Percentiles rank a stretch among this genome's conserved stretches.
Evolutionary conservation across 1,140 invertebrate genomes (phyloP).

Genomic region (Anthonomus grandis): DNA sequence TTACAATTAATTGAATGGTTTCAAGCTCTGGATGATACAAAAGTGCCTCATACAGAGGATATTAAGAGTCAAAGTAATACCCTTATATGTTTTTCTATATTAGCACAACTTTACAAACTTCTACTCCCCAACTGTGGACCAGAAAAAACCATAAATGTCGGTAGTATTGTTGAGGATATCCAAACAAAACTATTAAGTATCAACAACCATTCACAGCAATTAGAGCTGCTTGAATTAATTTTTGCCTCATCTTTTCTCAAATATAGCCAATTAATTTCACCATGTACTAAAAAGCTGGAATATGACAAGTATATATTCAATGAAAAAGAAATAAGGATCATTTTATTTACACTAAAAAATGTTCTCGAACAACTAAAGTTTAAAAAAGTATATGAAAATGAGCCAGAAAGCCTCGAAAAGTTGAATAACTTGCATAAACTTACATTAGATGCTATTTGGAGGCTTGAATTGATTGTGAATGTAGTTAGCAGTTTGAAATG

Average conservation of each 20-base stretch:
- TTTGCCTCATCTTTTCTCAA: slow-evolving; percentile 40
- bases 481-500: slow-evolving; percentile 25
- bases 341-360: slow-evolving; percentile 37
- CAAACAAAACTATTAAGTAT: slow-evolving; percentile 30
- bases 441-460: slow-evolving; percentile 42
- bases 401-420: slow-evolving; percentile 28
- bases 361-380: slow-evolving; percentile 35
- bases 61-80: slow-evolving; percentile 18
- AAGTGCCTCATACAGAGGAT: slow-evolving; percentile 22
- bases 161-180: slow-evolving; percentile 26
- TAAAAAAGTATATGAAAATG: slow-evolving; percentile 31
- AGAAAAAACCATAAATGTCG: slow-evolving; percentile 25
- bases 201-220: slow-evolving; percentile 30
- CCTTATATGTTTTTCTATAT: slow-evolving; percentile 33
- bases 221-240: slow-evolving; percentile 42
- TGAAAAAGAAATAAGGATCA: slow-evolving; percentile 36
- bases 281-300: not conserved
- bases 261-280: not conserved
- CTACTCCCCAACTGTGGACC: slow-evolving; percentile 15
- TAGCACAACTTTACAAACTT: slow-evolving; percentile 33
- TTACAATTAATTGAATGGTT: slow-evolving; percentile 17
- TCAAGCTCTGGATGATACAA: slow-evolving; percentile 2
- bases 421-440: slow-evolving; percentile 34
- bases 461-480: slow-evolving; percentile 38
- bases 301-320: slow-evolving; percentile 30